Percentiles rank a stretch among this genome's conserved stretches.
These are phyloP conservation scores for Strigamia transsilvanica DNA, from an alignment of 2,888 invertebrate species.

Conservation along the genomic window DNA sequence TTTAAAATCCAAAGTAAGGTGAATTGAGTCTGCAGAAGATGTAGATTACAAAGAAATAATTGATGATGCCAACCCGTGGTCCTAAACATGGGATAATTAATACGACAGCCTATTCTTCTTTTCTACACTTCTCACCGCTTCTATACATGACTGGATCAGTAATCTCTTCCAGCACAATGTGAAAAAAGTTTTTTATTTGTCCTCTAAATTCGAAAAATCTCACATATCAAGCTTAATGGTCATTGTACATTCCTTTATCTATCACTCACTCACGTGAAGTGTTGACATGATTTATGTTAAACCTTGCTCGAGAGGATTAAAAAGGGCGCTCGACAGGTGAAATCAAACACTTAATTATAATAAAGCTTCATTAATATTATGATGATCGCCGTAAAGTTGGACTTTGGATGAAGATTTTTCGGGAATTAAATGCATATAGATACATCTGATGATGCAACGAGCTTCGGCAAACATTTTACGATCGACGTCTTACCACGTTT, in stretches of 20 bases:
- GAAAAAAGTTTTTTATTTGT: slow-evolving; percentile 1
- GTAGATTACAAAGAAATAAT: too few relatives aligned
- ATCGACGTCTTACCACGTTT: too few relatives aligned
- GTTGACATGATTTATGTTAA: slow-evolving; percentile 32
- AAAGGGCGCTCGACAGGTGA: not conserved
- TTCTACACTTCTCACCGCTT: too few relatives aligned
- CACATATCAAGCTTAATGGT: not conserved
- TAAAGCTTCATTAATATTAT: not conserved
- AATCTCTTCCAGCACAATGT: not conserved
- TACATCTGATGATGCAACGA: not conserved
- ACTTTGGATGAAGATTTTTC: not conserved
- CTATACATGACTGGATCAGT: not conserved
- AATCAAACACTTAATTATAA: slow-evolving; percentile 37
- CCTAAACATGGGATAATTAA: too few relatives aligned
- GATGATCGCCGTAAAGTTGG: not conserved
- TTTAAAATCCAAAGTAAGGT: too few relatives aligned
- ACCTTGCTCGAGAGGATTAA: slow-evolving; percentile 12
- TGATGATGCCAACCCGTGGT: too few relatives aligned
- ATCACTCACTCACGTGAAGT: not conserved
- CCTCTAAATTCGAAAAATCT: not conserved
- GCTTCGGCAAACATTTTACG: too few relatives aligned
- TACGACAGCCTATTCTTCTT: too few relatives aligned
- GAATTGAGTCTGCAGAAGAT: too few relatives aligned
- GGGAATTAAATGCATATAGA: not conserved
- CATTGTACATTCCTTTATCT: not conserved